Evolutionary conservation across 2,797 vertebrate genomes (phyloP).

Genomic region (Poliocrania exsul): DNA sequence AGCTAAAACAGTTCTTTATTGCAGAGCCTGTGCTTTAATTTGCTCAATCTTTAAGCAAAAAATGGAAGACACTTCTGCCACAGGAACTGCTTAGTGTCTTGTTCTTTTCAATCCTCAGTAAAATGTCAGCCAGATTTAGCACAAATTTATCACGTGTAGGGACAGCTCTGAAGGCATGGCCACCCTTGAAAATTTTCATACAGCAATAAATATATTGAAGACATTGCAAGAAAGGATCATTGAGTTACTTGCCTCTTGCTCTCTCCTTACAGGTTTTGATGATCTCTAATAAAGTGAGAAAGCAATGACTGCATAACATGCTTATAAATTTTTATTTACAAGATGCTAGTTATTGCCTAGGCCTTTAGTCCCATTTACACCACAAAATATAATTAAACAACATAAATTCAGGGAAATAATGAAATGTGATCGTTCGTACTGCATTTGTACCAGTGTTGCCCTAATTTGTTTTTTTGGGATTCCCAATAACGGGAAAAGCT

Average conservation of each 20-base stretch:
- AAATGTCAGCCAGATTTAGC: background rate
- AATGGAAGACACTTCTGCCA: background rate
- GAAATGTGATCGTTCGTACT: background rate
- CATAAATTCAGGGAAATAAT: background rate
- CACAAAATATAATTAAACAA: background rate
- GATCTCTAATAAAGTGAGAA: background rate
- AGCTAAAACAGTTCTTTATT: background rate
- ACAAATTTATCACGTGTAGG: background rate
- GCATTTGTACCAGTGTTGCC: background rate
- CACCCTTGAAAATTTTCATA: background rate
- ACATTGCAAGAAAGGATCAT: background rate
- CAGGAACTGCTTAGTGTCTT: background rate
- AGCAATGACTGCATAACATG: rapidly evolving
- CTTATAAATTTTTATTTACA: background rate
- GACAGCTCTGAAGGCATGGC: background rate
- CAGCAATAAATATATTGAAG: background rate
- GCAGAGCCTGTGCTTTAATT: background rate
- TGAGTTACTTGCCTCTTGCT: background rate
- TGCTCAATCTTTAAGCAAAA: background rate
- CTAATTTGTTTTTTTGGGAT: background rate
- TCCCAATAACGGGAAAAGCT: background rate
- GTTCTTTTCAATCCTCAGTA: slow-evolving; percentile 10
- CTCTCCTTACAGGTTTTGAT: background rate
- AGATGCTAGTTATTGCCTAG: background rate
- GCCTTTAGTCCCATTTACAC: background rate